Evolutionary conservation across 2,113 vertebrate species (phyloP).

Genomic region (Muntiacus muntjak): DNA sequence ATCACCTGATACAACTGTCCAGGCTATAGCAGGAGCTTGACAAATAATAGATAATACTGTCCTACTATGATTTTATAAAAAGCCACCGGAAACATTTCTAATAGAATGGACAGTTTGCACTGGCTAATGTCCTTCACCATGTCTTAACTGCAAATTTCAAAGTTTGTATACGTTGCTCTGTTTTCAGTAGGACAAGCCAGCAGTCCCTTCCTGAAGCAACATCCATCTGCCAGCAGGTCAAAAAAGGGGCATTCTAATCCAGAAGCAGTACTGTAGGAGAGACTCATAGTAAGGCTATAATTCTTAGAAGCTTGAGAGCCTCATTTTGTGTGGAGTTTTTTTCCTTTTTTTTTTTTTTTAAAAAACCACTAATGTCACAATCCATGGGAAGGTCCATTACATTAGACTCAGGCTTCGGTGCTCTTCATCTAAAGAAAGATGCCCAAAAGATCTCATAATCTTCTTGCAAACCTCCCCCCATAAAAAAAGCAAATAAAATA

Average conservation of each 20-base stretch:
- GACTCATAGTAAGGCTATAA: not conserved
- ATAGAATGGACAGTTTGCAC: not conserved
- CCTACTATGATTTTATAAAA: not conserved
- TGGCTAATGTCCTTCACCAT: not conserved
- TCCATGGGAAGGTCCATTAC: not conserved
- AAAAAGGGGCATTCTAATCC: not conserved
- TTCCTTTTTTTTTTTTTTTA: not conserved
- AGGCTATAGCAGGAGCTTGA: not conserved
- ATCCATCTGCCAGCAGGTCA: not conserved
- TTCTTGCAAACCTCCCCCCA: not conserved
- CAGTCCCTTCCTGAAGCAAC: not conserved
- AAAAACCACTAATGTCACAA: not conserved
- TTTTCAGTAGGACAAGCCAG: not conserved
- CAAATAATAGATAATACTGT: not conserved
- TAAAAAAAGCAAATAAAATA: not conserved
- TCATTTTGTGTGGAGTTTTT: not conserved
- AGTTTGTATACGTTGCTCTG: not conserved
- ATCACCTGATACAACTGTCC: not conserved
- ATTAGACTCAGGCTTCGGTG: constrained; percentile 1
- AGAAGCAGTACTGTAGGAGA: not conserved
- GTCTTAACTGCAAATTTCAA: not conserved
- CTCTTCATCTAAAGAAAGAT: constrained; percentile 44
- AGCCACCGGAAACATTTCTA: not conserved
- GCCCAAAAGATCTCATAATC: not conserved
- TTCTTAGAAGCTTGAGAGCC: not conserved